phyloP scores from a whole-genome alignment of 2,888 invertebrate genomes.

The Heliconius aoede region DNA sequence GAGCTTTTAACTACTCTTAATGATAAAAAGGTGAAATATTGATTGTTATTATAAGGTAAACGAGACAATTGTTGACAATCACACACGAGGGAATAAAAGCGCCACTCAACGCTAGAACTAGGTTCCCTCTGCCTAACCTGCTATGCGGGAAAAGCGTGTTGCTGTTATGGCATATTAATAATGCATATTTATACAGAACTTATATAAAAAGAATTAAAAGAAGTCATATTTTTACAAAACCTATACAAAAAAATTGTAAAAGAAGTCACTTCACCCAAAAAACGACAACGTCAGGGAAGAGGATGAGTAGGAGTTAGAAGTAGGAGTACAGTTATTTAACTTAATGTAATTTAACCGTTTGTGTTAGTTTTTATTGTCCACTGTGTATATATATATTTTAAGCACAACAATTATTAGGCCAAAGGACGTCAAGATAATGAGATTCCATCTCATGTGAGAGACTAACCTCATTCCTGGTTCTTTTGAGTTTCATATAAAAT shows the following conservation, averaged over 20 bases:
- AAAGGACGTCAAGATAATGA: constrained; percentile 17
- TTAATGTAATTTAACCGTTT: constrained; percentile 2
- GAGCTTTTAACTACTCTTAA: no score
- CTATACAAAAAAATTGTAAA: constrained; percentile 10
- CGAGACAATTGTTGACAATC: no score
- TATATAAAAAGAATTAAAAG: no score
- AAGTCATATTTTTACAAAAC: no score
- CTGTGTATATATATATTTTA: neutral
- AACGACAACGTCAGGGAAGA: neutral
- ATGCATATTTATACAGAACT: no score
- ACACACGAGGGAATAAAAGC: no score
- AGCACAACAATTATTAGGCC: constrained; percentile 1
- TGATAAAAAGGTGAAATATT: neutral
- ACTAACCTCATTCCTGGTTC: constrained; percentile 26
- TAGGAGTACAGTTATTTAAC: no score
- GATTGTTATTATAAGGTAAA: no score
- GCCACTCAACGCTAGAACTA: no score
- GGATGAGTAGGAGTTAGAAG: neutral
- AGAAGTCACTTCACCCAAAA: neutral
- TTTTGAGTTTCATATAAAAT: constrained; percentile 29
- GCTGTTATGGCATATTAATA: no score
- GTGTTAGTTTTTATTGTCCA: constrained; percentile 11
- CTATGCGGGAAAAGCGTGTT: no score
- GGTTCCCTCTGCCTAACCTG: no score
- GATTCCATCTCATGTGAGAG: constrained; percentile 4